Evolutionary conservation across 2,797 vertebrate species (phyloP).

Genomic region (Podargus strigoides): DNA sequence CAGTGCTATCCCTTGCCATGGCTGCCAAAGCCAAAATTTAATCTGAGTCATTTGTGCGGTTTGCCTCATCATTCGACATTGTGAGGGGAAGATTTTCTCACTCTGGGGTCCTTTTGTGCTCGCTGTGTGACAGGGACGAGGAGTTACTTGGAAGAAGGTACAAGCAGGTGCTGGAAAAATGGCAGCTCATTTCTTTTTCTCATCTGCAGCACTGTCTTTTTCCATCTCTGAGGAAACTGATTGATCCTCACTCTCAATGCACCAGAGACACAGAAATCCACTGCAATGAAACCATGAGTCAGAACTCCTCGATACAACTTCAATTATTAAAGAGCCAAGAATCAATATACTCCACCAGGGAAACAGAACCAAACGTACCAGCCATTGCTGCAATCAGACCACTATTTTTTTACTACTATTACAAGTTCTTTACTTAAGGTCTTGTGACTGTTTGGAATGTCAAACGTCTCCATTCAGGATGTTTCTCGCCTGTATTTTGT

Average conservation of each 20-base stretch:
- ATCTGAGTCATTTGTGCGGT: background rate
- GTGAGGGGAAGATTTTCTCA: background rate
- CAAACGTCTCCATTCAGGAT: background rate
- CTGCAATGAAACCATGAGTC: background rate
- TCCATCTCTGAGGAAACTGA: conserved; percentile 36
- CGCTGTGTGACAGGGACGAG: background rate
- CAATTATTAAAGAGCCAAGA: background rate
- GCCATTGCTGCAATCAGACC: background rate
- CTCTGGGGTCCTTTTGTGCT: background rate
- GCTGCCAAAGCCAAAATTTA: background rate
- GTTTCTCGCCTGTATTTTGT: conserved; percentile 43
- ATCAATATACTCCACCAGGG: background rate
- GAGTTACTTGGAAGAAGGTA: background rate
- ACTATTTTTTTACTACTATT: background rate
- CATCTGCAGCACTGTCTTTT: conserved; percentile 6
- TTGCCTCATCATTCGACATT: background rate
- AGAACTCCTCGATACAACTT: background rate
- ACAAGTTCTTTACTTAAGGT: background rate
- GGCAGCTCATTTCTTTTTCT: background rate
- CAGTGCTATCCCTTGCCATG: background rate
- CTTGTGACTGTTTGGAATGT: conserved; percentile 31
- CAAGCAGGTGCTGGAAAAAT: background rate
- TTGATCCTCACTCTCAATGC: background rate
- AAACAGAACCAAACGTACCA: background rate
- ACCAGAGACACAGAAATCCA: background rate